Base-by-base conservation (phyloP, 2,888 invertebrate species). In the Xestia c-nigrum region DNA sequence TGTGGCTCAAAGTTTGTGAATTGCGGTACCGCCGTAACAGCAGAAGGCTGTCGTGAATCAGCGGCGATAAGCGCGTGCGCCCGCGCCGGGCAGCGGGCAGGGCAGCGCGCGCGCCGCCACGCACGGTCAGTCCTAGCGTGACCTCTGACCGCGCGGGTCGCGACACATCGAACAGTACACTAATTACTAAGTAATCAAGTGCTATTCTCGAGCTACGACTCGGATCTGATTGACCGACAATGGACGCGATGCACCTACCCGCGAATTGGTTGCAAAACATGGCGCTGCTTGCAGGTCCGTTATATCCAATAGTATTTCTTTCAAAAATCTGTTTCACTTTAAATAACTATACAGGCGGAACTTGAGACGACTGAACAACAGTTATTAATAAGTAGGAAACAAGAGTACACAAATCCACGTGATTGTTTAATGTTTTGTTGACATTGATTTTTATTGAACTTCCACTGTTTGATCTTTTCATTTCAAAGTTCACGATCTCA, bases 121-220 rank as follows among this genome's bases (percentile, higher is more conserved):
- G 85, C 43, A 63, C 85, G 85, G 87, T 85, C 95, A 94, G 94
- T 94, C 79, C 88, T 89, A 89, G 87, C 85, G 89, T 94, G 95
- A 95, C 95, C 96, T 94, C 94, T 94, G 94, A 94, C 95, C 94
- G 94, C 86, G 87, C 83, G 89, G 90, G 93, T 91, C 92, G 93
- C 89, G 82, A 68, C 75, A 64, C 77, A 78, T 77, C 74, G 40
- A 43, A 66, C 55, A 72, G 55, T 72, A 47, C 67, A 52, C 19
- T 76, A 63, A 66, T 65, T 70, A 55, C 57, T 52, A 40, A 66
- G 16, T 68, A 65, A 67, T 71, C 69, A 50, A 75, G 87, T 84
- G 80, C 19, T 73, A 64, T 72, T 72, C 63, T 5, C 47, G 50
- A 61, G 46, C 21, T 16, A 14, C 63, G 55, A 64, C 70, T 52